A percentile compares a stretch with the other conserved stretches of the same genome.
These are phyloP conservation scores for Siniperca knerii DNA, from an alignment of 2,113 vertebrate species.

Conservation along the genomic window DNA sequence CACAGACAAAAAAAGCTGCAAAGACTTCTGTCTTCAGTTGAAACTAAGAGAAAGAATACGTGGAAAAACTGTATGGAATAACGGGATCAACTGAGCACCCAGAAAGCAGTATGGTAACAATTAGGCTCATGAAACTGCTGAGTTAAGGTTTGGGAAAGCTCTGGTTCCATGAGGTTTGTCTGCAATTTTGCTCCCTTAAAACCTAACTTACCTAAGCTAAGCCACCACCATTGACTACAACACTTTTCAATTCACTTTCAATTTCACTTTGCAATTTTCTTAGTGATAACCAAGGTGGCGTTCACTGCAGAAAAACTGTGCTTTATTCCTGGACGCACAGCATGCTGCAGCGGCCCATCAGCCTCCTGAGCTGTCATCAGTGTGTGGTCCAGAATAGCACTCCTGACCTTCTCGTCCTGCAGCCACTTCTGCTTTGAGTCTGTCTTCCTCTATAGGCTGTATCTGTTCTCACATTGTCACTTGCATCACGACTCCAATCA, in stretches of 20 bases:
- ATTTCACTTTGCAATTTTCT: no score
- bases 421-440: constrained; percentile 72
- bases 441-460: constrained; percentile 39
- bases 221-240: neutral
- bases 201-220: neutral
- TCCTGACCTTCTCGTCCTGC: constrained; percentile 40
- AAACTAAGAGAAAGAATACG: neutral
- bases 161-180: neutral
- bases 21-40: neutral
- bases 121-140: constrained; percentile 22
- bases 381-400: constrained; percentile 31
- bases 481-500: neutral
- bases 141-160: constrained; percentile 1
- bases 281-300: no score
- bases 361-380: constrained; percentile 10
- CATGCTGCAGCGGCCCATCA: constrained; percentile 1
- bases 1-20: neutral
- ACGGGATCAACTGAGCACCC: neutral
- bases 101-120: neutral
- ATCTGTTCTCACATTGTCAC: constrained; percentile 32
- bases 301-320: neutral
- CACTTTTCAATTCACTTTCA: neutral
- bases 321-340: neutral
- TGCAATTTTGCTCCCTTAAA: neutral
- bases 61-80: neutral